Evolutionary conservation across 1,140 invertebrate genomes (phyloP).

Genomic region (Thrips palmi): DNA sequence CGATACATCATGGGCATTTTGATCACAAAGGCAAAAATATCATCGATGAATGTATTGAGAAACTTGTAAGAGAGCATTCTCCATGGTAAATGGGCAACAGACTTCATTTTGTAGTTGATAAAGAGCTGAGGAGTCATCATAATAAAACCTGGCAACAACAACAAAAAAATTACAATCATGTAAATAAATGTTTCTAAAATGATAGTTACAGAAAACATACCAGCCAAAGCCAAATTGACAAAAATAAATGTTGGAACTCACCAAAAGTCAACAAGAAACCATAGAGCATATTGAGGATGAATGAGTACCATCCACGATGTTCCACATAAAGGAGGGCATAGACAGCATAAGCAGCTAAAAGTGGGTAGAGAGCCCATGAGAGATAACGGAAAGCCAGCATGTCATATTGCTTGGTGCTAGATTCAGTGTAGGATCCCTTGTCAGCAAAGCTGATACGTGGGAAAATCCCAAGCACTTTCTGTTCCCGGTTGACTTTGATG

Average conservation of each 20-base stretch:
- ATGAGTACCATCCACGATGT: constrained; percentile 97
- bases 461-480: constrained; percentile 53
- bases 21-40: constrained; percentile 99
- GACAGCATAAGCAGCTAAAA: constrained; percentile 78
- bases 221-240: background rate
- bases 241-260: constrained; percentile 19
- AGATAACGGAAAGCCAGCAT: constrained; percentile 91
- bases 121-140: constrained; percentile 99
- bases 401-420: constrained; percentile 89
- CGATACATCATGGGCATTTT: constrained; percentile 98
- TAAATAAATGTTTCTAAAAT: constrained; percentile 8
- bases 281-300: constrained; percentile 88
- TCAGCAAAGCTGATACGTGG: constrained; percentile 70
- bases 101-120: constrained; percentile 98
- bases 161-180: constrained; percentile 5
- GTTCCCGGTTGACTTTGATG: constrained; percentile 59
- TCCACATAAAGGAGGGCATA: constrained; percentile 96
- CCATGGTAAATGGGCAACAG: constrained; percentile 97
- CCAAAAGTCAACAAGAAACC: constrained; percentile 96
- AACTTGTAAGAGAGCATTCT: constrained; percentile 99
- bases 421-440: constrained; percentile 93
- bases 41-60: constrained; percentile 99
- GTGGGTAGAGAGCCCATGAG: constrained; percentile 87
- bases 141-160: constrained; percentile 63
- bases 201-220: background rate